A percentile compares a stretch with the other conserved stretches of the same genome.
These are phyloP conservation scores for Falco columbarius DNA, from an alignment of 2,797 vertebrate genomes.

Conservation along the genomic window DNA sequence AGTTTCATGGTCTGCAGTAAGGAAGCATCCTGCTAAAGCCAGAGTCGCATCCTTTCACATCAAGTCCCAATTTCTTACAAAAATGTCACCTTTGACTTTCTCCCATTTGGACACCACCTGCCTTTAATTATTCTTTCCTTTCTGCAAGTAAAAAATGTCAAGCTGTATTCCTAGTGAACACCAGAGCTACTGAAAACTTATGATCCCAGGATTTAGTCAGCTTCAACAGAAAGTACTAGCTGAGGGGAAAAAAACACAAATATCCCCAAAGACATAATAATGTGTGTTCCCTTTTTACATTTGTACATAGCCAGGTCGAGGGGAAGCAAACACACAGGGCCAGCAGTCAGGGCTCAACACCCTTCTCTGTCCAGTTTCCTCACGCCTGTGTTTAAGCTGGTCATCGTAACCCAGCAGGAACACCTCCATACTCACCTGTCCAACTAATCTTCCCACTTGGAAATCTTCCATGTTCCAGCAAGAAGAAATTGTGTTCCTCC, in stretches of 20 bases:
- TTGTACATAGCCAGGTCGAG: background rate
- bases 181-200: background rate
- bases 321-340: background rate
- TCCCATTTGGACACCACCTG: background rate
- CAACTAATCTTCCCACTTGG: background rate
- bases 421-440: too few species aligned
- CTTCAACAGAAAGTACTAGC: background rate
- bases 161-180: background rate
- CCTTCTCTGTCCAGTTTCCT: background rate
- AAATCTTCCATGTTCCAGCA: background rate
- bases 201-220: background rate
- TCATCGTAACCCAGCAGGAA: background rate
- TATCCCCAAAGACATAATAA: background rate
- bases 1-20: background rate
- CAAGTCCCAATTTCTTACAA: background rate
- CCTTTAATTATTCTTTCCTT: background rate
- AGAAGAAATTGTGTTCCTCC: background rate
- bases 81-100: background rate
- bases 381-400: background rate
- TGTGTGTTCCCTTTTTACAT: background rate
- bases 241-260: background rate
- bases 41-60: background rate
- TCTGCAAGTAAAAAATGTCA: background rate
- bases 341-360: rapidly evolving
- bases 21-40: background rate